Evolutionary conservation across 2,113 vertebrate species (phyloP).

Genomic region (Pseudorhombus dupliciocellatus): DNA sequence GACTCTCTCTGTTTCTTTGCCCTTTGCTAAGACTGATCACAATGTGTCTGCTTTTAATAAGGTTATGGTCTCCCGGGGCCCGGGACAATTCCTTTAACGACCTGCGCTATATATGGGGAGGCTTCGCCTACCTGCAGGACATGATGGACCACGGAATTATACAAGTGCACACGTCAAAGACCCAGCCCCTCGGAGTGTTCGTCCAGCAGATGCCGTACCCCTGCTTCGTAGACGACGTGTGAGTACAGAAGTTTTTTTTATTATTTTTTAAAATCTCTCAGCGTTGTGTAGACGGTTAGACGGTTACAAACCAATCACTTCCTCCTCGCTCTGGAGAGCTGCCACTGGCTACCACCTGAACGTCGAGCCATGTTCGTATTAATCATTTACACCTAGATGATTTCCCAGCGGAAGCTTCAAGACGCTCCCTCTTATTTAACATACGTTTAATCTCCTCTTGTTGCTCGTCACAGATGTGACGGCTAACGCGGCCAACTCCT

Average conservation of each 20-base stretch:
- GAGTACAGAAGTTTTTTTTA: conserved; percentile 76
- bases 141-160: conserved; percentile 93
- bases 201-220: conserved; percentile 98
- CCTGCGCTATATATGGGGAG: conserved; percentile 94
- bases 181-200: conserved; percentile 89
- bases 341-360: conserved; percentile 33
- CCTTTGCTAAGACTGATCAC: conserved; percentile 49
- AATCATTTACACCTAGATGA: conserved; percentile 39
- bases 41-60: conserved; percentile 74
- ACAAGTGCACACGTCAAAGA: conserved; percentile 80
- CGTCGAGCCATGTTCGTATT: conserved; percentile 41
- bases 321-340: conserved; percentile 31
- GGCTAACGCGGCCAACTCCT: background rate
- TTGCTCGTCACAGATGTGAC: conserved; percentile 9
- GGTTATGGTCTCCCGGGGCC: conserved; percentile 94
- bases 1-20: conserved; percentile 33
- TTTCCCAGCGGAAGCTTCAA: conserved; percentile 50
- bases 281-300: conserved; percentile 10
- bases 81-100: conserved; percentile 91
- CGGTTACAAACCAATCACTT: conserved; percentile 44
- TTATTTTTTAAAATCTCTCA: conserved; percentile 24
- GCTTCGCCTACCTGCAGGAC: conserved; percentile 94
- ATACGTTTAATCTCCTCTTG: conserved; percentile 9
- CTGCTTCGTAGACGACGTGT: conserved; percentile 93
- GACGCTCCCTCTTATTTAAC: conserved; percentile 29